Percentiles rank a stretch among this genome's conserved stretches.
Conservation (phyloP, 2,888 invertebrate species). For the Trissolcus japonicus region DNA sequence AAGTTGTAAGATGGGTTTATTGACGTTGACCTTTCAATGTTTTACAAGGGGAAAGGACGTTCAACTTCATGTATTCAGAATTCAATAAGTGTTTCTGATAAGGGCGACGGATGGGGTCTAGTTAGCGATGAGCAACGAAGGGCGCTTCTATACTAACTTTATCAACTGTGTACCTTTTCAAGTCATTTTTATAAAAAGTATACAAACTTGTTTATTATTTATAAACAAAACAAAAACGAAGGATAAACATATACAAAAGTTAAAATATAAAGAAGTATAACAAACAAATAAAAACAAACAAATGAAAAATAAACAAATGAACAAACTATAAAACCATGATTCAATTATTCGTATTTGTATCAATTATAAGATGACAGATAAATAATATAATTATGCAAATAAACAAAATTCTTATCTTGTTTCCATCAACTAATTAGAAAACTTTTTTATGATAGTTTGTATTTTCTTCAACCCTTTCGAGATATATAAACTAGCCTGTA, state of each 20-base stretch:
- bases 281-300: too few species aligned
- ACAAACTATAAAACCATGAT: too few species aligned
- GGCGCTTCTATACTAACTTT: conserved; percentile 1
- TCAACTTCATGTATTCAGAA: conserved; percentile 33
- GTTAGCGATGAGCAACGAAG: background rate
- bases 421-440: background rate
- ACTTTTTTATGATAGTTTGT: background rate
- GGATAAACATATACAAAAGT: too few species aligned
- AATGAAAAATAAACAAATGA: too few species aligned
- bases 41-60: conserved; percentile 41
- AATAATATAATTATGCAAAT: too few species aligned
- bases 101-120: conserved; percentile 1
- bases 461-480: background rate
- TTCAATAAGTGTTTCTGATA: conserved; percentile 13
- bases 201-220: too few species aligned
- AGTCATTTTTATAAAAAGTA: too few species aligned
- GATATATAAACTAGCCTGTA: background rate
- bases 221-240: too few species aligned
- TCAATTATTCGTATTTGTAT: too few species aligned
- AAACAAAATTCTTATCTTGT: background rate
- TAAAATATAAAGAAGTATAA: too few species aligned
- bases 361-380: too few species aligned
- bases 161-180: background rate
- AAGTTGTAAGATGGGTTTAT: conserved; percentile 14
- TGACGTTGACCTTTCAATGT: conserved; percentile 29